Percentiles rank a stretch among this genome's conserved stretches.
phyloP scores from a whole-genome alignment of 2,797 vertebrate genomes.

The Garrulus glandarius region DNA sequence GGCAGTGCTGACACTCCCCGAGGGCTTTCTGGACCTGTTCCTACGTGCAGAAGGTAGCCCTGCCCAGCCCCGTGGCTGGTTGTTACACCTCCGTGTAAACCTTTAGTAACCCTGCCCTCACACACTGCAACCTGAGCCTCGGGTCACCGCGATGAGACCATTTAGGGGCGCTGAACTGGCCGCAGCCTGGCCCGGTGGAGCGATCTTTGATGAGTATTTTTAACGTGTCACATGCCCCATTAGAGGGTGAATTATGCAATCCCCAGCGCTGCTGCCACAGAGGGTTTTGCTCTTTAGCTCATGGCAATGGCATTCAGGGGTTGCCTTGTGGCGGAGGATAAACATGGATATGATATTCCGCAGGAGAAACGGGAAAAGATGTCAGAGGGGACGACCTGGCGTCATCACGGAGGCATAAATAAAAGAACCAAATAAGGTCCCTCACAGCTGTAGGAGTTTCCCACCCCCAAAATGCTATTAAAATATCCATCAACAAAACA shows the following conservation, averaged over 20 bases:
- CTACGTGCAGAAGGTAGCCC: neutral
- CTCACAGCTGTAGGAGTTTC: neutral
- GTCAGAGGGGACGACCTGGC: neutral
- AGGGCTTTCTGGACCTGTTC: neutral
- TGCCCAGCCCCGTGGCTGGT: neutral
- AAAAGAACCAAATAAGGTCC: conserved; percentile 36
- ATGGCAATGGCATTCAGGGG: conserved; percentile 35
- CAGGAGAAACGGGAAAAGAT: conserved; percentile 18
- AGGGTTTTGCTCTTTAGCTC: conserved; percentile 41
- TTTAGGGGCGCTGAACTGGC: neutral
- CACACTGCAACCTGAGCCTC: neutral
- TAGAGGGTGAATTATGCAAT: conserved; percentile 44
- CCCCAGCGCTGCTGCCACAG: neutral
- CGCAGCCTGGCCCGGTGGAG: neutral
- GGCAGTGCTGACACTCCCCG: fast-evolving
- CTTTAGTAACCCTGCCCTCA: neutral
- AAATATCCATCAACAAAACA: neutral
- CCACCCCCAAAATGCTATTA: neutral
- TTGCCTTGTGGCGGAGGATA: conserved; percentile 28
- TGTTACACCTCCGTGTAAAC: neutral
- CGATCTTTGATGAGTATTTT: conserved; percentile 31
- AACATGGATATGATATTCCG: neutral
- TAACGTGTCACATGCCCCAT: conserved; percentile 41
- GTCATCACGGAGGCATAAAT: neutral
- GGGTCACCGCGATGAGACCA: neutral